These are phyloP conservation scores for Hippopotamyrus pictus DNA, from an alignment of 2,797 vertebrate species.

Conservation along the genomic window DNA sequence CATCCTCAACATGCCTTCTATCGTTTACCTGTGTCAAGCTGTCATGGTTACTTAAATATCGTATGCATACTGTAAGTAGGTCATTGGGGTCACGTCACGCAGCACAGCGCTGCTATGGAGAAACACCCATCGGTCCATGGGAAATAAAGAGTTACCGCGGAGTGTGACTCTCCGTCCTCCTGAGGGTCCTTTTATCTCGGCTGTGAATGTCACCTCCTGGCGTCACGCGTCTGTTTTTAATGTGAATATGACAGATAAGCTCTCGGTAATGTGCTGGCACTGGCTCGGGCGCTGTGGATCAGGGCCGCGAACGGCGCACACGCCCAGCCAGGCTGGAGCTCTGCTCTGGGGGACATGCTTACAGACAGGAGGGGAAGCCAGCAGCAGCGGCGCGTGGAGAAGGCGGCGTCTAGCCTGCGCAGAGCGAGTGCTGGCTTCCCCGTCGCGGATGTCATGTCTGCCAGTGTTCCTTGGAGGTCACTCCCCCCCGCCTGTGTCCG, in stretches of 20 bases:
- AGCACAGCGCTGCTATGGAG: conserved; percentile 40
- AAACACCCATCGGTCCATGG: conserved; percentile 43
- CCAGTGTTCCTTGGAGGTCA: background rate
- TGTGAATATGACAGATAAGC: background rate
- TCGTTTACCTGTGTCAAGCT: conserved; percentile 6
- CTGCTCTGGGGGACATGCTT: background rate
- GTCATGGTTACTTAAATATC: conserved; percentile 1
- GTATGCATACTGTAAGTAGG: conserved; percentile 53
- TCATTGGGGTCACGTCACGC: conserved; percentile 51
- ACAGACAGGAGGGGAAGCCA: background rate
- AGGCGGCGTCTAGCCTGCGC: background rate
- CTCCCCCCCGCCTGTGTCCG: background rate
- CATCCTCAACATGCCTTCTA: background rate
- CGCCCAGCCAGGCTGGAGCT: background rate
- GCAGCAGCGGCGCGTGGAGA: background rate
- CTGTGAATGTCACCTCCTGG: conserved; percentile 4
- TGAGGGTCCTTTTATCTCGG: background rate
- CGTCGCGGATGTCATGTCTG: background rate
- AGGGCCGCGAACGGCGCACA: background rate
- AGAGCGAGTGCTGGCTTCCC: background rate
- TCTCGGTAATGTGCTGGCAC: background rate
- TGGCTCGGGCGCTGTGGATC: background rate
- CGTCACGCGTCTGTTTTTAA: background rate
- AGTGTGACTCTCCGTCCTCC: background rate
- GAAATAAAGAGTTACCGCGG: conserved; percentile 41